Base-by-base conservation (phyloP, 2,888 invertebrate genomes). In the Rhagophthalmus giganteus region DNA sequence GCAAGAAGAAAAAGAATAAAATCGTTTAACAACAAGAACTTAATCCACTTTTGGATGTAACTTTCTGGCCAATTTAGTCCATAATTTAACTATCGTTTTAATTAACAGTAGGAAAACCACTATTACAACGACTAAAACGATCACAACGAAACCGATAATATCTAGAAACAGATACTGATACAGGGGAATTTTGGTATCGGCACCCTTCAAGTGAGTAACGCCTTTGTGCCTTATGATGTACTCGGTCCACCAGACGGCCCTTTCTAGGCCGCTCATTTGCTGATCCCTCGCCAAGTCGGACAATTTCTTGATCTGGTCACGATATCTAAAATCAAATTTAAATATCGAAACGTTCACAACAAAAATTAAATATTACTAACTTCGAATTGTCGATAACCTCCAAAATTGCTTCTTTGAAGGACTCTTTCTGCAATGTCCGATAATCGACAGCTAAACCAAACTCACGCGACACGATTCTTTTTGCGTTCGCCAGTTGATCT, bases 401-500 rank as follows among this genome's bases (percentile, higher is more conserved):
- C 41, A 20, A 35, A 0, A 76, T 66, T 0, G 70, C 63, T 7
- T 61, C 47, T 6, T 52, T 64, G 1, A 77, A 51, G 3, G 51
- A 8, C 1, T 66, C 56, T 25, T 68, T 68, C 3, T 63, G 64
- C 0, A 74, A 24, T 0, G 65, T 58, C 7, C 69, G 60, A 10
- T 72, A 57, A 7, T 71, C 67, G 0, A 76, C 32, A 27, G 57
- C 55, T 0, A 69, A 10, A 1, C 76, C 76, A 16, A 76, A 67
- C 2, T 65, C 66, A 34, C 65, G 30, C 1, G 3, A 12, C 2
- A 28, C 54, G 4, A 42, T 32, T 33, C 30, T 45, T 13, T 37
- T 27, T 0, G 70, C 71, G 55, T 77, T 75, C 10, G 62, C 67
- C 60, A 68, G 71, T 52, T 77, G 76, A 53, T 78, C 77, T 0